Base-by-base conservation (phyloP, 2,797 vertebrate genomes). In the Coccyzus lansbergi region DNA sequence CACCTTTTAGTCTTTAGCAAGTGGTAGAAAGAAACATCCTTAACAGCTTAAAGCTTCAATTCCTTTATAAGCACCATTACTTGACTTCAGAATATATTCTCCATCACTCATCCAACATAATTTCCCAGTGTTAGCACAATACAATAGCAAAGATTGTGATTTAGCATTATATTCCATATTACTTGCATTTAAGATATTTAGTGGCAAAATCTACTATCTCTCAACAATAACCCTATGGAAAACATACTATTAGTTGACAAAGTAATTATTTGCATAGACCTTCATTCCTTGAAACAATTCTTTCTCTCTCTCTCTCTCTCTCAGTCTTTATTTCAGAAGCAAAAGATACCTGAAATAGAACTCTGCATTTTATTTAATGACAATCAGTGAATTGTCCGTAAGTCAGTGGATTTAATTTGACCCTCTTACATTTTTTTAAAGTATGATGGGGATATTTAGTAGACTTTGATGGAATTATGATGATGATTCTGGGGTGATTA, bases 1-100 rank as follows among this genome's bases (percentile, higher is more conserved):
- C 58, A 67, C 71, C 40, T 94, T 90, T 88, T 86, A 81, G 69
- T 88, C 75, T 93, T 92, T 80, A 89, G 74, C 72, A 90, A 44
- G 67, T 36, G 84, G n/a, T 21, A 33, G 18, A 77, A 22, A 86
- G 83, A 93, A 95, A 92, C 6, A 25, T 53, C 24, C 62, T 79
- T 86, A 74, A 63, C 12, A 71, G 68, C 53, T 87, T 92, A 83
- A 93, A 94, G 8, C 33, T 80, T 83, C 67, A 33, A 19, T 83
- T 90, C 46, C 33, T 68, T 83, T 68, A 49, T 64, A 29, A 80
- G 12, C 9, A 18, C 31, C 90, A 62, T 83, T 86, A 56, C 33
- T 86, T 90, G 24, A 52, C 52, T 86, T 79, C 49, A 63, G 55
- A 86, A 60, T 74, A 22, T 8, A 22, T 88, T 88, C 92, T 80